Base-by-base conservation (phyloP, 1,140 invertebrate genomes). In the Pseudoatta argentina region DNA sequence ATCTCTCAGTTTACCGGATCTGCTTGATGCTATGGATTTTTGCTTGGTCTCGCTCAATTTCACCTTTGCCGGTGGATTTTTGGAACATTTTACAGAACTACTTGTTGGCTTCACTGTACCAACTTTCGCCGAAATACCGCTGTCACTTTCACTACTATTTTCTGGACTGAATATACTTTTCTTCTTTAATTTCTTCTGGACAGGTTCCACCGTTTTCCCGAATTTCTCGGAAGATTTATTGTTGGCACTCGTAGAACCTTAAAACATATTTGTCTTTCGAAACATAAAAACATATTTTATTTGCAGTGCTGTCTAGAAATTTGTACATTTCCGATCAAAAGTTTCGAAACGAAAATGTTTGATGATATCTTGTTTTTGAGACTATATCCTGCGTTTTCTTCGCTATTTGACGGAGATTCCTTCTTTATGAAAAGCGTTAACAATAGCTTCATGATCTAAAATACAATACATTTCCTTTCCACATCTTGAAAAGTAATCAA, bases 111-210 rank as follows among this genome's bases (percentile, higher is more conserved):
- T 95, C 18, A 87, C 34, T n/a, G 86, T 57, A 67, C 83, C 91
- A 87, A 91, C 71, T 94, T 96, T 93, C 69, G 93, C 66, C 5
- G 93, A 81, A 27, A 89, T 77, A 3, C 79, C 91, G 85, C 92
- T 94, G 87, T 97, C 97, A 85, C 97, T 97, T 94, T 97, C 97
- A 48, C 97, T 97, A 93, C 97, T 97, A 88, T 98, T 97, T 89
- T 98, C 97, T 1, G 97, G 97, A 87, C 97, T 98, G 89, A 98
- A 98, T 92, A 98, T 98, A 93, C 97, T 98, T 92, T 97, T 98
- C 86, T 97, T 97, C 89, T 97, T 98, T 18, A 95, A 92, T 76
- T 96, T 97, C 55, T 96, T 95, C 88, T 96, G 95, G 0, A 93
- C 92, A 75, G 94, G 93, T 94, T 96, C 92, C 12, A 83, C 88